phyloP scores from a whole-genome alignment of 2,888 invertebrate species.

The Ashinkailepas kermadecensis region DNA sequence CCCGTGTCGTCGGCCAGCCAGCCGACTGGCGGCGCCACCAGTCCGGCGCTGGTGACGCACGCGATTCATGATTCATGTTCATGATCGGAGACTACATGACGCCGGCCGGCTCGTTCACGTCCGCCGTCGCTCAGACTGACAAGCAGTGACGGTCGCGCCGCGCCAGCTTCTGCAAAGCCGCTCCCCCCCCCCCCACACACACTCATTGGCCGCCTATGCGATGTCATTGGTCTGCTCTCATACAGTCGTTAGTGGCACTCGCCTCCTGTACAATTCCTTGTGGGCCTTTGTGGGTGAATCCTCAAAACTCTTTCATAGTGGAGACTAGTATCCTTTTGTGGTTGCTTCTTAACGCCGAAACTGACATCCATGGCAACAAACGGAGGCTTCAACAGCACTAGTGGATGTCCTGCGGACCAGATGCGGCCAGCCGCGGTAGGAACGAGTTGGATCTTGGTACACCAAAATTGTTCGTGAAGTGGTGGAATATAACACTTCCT shows the following conservation, averaged over 20 bases:
- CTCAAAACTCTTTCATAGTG: too few species aligned
- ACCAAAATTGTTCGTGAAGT: too few species aligned
- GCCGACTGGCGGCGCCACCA: constrained; percentile 61
- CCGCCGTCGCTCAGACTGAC: neutral
- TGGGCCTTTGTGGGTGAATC: too few species aligned
- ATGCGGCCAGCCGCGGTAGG: too few species aligned
- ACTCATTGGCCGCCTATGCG: neutral
- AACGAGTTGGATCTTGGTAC: too few species aligned
- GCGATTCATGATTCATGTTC: constrained; percentile 39
- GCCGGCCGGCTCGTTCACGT: constrained; percentile 41
- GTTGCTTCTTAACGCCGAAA: too few species aligned
- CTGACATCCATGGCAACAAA: too few species aligned
- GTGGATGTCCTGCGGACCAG: too few species aligned
- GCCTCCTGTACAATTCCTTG: constrained; percentile 19
- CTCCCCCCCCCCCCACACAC: neutral
- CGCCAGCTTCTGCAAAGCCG: constrained; percentile 7
- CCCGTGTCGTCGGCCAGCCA: constrained; percentile 56
- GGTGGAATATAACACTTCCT: too few species aligned
- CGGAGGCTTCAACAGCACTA: too few species aligned
- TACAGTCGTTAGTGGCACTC: neutral
- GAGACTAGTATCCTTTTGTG: too few species aligned
- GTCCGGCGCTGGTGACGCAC: constrained; percentile 56
- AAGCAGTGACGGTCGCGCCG: neutral
- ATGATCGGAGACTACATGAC: constrained; percentile 69
- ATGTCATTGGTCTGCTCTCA: neutral